Evolutionary conservation across 2,888 invertebrate genomes (phyloP), one percentile per base, ranked within the genome.

Genomic region (Sclerodermus sp.): DNA sequence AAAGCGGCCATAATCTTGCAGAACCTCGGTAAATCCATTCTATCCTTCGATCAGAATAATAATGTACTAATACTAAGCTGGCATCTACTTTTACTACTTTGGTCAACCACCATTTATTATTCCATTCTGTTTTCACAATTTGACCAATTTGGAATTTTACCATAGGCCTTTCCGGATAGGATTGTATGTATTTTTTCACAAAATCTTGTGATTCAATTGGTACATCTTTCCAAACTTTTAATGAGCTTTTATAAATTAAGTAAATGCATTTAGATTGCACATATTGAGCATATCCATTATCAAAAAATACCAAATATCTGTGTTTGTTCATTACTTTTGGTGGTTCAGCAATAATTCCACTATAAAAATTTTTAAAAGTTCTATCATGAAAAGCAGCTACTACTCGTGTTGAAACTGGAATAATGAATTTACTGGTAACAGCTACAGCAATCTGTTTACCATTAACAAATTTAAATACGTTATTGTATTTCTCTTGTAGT

Each of bases 21-120:
- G 96, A 96, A 0, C 97, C 98, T 43, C 97, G 83, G 79, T 96
- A 98, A 52, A 98, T 91, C 96, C 96, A 96, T 79, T 97, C 97
- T 0, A 84, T 84, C 10, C 90, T 82, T 40, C 85, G 84, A 60
- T 90, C 87, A 0, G 85, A 85, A 39, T 89, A 86, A 74, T 93
- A 95, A 68, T 85, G 84, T 80, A 96, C 89, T 67, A 91, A 87
- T 0, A 91, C 94, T 34, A 96, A 81, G 17, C 94, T 94, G 29
- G 90, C 91, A 79, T 96, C 96, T n/a, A 96, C 89, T 51, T 87
- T 84, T 14, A 87, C 74, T 0, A 96, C 94, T 6, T 82, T 81
- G 0, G 90, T 89, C 0, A 85, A 77, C 85, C 87, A 88, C 91
- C 92, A 92, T 76, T 85, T 87, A 0, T 93, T 91, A 64, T 91